Base-by-base conservation (phyloP, 64 coral and sea anemone genomes). In the Dendrophyllia cribrosa region DNA sequence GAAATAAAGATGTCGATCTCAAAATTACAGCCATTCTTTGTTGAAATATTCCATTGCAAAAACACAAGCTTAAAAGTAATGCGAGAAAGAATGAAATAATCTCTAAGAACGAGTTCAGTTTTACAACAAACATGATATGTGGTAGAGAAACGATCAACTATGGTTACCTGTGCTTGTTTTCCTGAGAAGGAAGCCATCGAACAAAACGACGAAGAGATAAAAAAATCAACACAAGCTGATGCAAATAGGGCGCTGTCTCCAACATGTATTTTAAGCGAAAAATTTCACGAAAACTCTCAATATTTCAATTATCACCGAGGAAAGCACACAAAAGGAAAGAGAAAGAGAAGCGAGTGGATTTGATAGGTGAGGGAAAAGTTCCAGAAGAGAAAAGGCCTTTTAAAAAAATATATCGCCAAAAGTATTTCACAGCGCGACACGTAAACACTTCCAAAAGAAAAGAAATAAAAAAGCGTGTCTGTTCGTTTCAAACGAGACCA, bases 211-310 rank as follows among this genome's bases (percentile, higher is more conserved):
- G 46, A 47, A 68, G 67, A 84, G 67, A 68, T 23, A 51, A 17
- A 62, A 58, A 77, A 77, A 56, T 21, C 20, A 51, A 24, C 46
- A 64, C 80, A 51, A 24, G 20, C 46, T 68, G 62, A 67, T 67
- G 60, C 62, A 15, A 84, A 84, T 47, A 51, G 80, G 80, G 80
- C 80, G 80, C 63, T 84, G 80, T 67, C 63, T 68, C 34, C 15
- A 84, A 84, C 80, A 84, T 13, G 80, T 84, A 84, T 67, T 84
- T 84, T 61, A 68, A 23, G 45, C 80, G 9, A 67, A 84, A 84
- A 67, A 67, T 46, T 9, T 84, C 61, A 51, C 14, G 44, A 21
- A 24, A 48, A 83, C 77, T 23, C 34, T 46, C 6, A 15, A 20
- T n/a, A 45, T 44, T 64, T 64, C 25, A 47, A 17, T 8, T 21